Evolutionary conservation across 2,888 invertebrate species (phyloP).

Genomic region (Syritta pipiens): DNA sequence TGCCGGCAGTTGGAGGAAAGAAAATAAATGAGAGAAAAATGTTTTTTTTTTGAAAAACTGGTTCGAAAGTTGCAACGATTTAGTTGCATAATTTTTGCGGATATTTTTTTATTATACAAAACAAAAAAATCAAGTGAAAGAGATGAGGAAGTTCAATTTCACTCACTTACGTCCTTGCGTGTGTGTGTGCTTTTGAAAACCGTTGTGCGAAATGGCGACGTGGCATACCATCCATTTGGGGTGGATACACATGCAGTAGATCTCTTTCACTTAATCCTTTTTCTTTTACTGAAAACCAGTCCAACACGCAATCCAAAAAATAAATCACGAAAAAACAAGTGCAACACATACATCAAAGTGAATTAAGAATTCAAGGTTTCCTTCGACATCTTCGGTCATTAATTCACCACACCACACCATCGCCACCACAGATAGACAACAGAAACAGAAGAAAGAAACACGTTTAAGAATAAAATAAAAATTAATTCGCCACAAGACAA

Average conservation of each 20-base stretch:
- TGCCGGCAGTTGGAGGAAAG: not conserved
- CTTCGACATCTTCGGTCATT: slow-evolving; percentile 56
- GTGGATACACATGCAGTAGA: no score
- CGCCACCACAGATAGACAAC: slow-evolving; percentile 1
- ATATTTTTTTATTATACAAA: slow-evolving; percentile 12
- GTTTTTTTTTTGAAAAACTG: slow-evolving; percentile 16
- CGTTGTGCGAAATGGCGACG: no score
- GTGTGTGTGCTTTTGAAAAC: no score
- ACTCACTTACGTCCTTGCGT: no score
- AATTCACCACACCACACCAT: slow-evolving; percentile 28
- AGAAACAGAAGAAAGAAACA: slow-evolving; percentile 23
- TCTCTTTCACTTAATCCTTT: not conserved
- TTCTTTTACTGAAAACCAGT: slow-evolving; percentile 29
- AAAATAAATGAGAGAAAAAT: slow-evolving; percentile 19
- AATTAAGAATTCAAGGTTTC: slow-evolving; percentile 57
- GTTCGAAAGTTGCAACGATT: slow-evolving; percentile 53
- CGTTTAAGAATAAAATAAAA: slow-evolving; percentile 37
- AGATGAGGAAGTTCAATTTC: no score
- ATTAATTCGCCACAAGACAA: slow-evolving; percentile 48
- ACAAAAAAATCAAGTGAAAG: no score
- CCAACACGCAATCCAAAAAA: slow-evolving; percentile 27
- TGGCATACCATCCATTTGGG: no score
- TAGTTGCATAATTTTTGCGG: slow-evolving; percentile 57
- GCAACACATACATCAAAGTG: slow-evolving; percentile 48
- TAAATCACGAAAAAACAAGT: slow-evolving; percentile 27